These are phyloP conservation scores for Cetoscarus ocellatus DNA, from an alignment of 2,797 vertebrate species.

Conservation along the genomic window DNA sequence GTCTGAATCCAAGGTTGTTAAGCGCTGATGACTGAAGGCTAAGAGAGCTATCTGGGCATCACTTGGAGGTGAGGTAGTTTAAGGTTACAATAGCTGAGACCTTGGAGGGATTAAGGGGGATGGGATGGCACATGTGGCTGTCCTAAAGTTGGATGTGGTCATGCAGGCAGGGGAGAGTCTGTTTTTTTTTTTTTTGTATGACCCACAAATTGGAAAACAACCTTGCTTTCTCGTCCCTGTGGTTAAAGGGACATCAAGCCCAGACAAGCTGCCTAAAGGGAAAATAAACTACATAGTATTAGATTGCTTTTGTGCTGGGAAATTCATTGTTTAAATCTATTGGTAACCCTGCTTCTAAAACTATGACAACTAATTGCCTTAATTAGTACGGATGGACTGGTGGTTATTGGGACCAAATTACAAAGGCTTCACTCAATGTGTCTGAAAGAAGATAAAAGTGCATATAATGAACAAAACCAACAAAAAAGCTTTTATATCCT, in stretches of 20 bases:
- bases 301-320: too few species aligned
- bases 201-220: neutral
- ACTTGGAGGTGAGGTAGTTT: neutral
- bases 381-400: slow-evolving; percentile 15
- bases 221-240: neutral
- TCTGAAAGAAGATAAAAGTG: slow-evolving; percentile 24
- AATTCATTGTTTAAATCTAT: neutral
- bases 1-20: neutral
- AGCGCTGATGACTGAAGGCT: neutral
- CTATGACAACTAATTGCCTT: neutral
- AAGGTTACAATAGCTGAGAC: neutral
- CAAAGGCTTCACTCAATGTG: slow-evolving; percentile 1
- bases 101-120: neutral
- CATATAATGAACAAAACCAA: slow-evolving; percentile 23
- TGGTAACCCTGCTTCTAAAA: neutral
- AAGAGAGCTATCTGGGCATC: neutral
- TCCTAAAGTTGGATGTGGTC: neutral
- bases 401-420: slow-evolving; percentile 19
- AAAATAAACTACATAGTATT: too few species aligned
- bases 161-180: neutral
- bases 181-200: neutral
- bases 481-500: slow-evolving; percentile 19
- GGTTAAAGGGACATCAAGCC: neutral
- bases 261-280: too few species aligned
- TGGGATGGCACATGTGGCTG: neutral